Conservation (phyloP, 37 sponge, comb jelly and placozoan species). For the Ephydatia muelleri region DNA sequence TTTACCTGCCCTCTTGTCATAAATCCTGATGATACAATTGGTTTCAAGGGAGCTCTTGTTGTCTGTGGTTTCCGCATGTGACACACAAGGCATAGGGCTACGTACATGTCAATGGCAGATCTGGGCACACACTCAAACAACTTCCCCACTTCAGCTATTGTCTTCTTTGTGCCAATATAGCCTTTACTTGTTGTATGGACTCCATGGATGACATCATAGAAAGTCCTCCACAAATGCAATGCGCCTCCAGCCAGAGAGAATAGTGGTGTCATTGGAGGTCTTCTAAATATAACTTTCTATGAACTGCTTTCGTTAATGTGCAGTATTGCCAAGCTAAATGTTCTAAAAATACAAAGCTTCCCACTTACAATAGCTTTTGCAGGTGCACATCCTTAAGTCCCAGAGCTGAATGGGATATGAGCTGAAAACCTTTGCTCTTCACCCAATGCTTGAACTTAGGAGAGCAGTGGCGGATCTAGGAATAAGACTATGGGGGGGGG, state of each 20-base stretch:
- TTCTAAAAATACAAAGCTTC: background rate
- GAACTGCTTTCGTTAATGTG: too few relatives aligned
- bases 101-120: conserved; percentile 24
- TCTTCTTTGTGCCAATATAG: conserved; percentile 19
- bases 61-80: conserved; percentile 25
- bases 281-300: background rate
- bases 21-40: conserved; percentile 31
- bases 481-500: too few relatives aligned
- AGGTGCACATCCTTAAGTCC: conserved; percentile 23
- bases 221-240: too few relatives aligned
- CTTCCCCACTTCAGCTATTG: conserved; percentile 19
- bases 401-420: conserved; percentile 5
- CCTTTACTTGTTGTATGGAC: conserved; percentile 13
- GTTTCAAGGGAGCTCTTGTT: too few relatives aligned
- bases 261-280: background rate
- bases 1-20: conserved; percentile 32
- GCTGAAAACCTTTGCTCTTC: conserved; percentile 8
- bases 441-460: background rate
- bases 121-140: too few relatives aligned
- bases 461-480: too few relatives aligned
- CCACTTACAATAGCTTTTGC: conserved; percentile 20
- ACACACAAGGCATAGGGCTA: conserved; percentile 20
- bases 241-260: too few relatives aligned
- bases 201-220: too few relatives aligned
- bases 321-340: too few relatives aligned